Base-by-base conservation (phyloP, 2,113 vertebrate species). In the Lates calcarifer region DNA sequence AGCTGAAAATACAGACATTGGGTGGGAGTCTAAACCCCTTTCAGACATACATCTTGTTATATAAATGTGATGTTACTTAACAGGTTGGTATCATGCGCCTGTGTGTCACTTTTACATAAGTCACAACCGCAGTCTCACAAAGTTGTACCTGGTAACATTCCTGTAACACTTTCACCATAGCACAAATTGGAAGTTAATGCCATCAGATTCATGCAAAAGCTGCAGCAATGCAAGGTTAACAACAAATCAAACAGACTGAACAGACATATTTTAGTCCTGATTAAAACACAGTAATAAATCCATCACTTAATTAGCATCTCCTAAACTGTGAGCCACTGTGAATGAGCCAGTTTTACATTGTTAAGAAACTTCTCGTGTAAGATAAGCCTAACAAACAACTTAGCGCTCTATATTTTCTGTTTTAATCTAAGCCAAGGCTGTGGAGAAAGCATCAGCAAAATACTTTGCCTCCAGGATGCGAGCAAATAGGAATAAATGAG, bases 371-470 rank as follows among this genome's bases (percentile, higher is more conserved):
- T 18, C 45, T 70, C 45, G 20, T 51, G 35, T 33, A 37, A 22
- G 28, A 70, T 78, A 41, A 58, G 29, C n/a, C 26, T 4, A 18
- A 22, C 33, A 70, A 60, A 77, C 20, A 35, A 35, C 31, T 35
- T 3, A 17, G 31, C 18, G 4, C 61, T 33, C 7, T 6, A 20
- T 22, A 56, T 68, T 51, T 60, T 3, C 56, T 15, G 11, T 47
- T 77, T n/a, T 12, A 13, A 31, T 26, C 9, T 49, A 22, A n/a
- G 47, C 18, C 24, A 4, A 28, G 3, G 24, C 6, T 6, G 18
- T 29, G 6, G 26, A 18, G 26, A 5, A 56, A 15, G 13, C 1
- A 58, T 58, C 18, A 12, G 11, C 4, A 61, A 37, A 22, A 5
- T 1, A 35, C 31, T 57, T 55, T 18, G 37, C 24, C 9, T 12